Evolutionary conservation across 1,140 invertebrate species (phyloP).

Genomic region (Meloidogyne hapla): DNA sequence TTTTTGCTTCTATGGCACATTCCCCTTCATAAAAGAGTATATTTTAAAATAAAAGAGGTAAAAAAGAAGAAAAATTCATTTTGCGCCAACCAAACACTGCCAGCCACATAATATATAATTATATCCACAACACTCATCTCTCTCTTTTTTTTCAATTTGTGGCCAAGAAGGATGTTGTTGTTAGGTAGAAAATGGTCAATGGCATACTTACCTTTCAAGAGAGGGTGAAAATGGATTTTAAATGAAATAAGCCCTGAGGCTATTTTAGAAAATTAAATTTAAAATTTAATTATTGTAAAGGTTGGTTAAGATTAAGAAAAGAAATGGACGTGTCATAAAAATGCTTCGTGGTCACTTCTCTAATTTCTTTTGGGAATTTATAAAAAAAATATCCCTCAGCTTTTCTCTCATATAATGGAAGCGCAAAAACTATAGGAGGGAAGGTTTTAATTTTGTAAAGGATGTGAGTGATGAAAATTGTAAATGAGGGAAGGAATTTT

Average conservation of each 20-base stretch:
- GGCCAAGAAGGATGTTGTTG: too few species aligned
- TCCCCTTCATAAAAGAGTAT: neutral
- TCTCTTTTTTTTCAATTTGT: too few species aligned
- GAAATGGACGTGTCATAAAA: neutral
- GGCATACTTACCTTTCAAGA: too few species aligned
- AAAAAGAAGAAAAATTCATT: neutral
- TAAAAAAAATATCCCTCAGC: constrained; percentile 7
- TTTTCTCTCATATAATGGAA: neutral
- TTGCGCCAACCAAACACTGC: neutral
- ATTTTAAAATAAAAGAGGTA: neutral
- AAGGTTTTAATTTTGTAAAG: too few species aligned
- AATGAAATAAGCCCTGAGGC: too few species aligned
- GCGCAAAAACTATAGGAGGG: neutral
- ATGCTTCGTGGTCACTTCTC: neutral
- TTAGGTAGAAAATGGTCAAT: too few species aligned
- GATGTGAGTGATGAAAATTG: constrained; percentile 11
- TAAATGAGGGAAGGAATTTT: neutral
- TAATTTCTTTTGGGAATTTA: neutral
- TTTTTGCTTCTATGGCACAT: neutral
- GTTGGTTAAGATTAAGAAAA: neutral
- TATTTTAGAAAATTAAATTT: too few species aligned
- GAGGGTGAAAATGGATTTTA: too few species aligned
- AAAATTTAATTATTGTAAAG: too few species aligned
- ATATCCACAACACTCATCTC: neutral
- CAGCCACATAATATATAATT: neutral